Base-by-base conservation (phyloP, 2,888 invertebrate species). In the Cerceris rybyensis region DNA sequence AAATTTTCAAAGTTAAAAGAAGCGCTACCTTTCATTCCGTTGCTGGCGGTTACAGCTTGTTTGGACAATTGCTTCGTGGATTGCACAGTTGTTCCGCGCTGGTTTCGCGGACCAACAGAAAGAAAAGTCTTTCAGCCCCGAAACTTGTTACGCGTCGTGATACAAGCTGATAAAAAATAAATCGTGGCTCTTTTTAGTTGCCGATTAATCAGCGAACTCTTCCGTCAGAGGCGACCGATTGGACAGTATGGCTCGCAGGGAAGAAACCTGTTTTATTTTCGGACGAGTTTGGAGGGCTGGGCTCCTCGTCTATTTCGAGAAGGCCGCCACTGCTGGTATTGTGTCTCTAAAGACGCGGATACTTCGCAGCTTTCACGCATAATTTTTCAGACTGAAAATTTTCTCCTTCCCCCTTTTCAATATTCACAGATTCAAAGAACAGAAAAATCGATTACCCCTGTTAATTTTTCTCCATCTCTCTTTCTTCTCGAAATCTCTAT, bases 221-320 rank as follows among this genome's bases (percentile, higher is more conserved):
- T 79, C 76, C 69, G 77, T 75, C 75, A 67, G 69, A 70, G 69
- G 49, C 75, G 78, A 76, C 83, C 86, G 84, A 87, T 86, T 80
- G 83, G 80, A 80, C 81, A 69, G 66, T 76, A 59, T 58, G 59
- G 84, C 82, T 85, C 83, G 80, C 84, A 85, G 83, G 87, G 86
- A 86, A 88, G 87, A 87, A 88, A 88, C 87, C 87, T 84, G 89
- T 88, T 90, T 90, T 91, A 91, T 91, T 91, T 91, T 90, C 82
- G 88, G 88, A 87, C 80, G 85, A 86, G 86, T 88, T 86, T 85
- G 87, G 87, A 86, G 87, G 87, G 88, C 88, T 83, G 88, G 81
- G 87, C 87, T 88, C 76, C 87, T 88, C 84, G 86, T 90, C 90
- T 91, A 91, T 91, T 91, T 91, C 86, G 86, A 90, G 91, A 91